Evolutionary conservation across 1,140 invertebrate genomes (phyloP).

Genomic region (Calliopsis andreniformis): DNA sequence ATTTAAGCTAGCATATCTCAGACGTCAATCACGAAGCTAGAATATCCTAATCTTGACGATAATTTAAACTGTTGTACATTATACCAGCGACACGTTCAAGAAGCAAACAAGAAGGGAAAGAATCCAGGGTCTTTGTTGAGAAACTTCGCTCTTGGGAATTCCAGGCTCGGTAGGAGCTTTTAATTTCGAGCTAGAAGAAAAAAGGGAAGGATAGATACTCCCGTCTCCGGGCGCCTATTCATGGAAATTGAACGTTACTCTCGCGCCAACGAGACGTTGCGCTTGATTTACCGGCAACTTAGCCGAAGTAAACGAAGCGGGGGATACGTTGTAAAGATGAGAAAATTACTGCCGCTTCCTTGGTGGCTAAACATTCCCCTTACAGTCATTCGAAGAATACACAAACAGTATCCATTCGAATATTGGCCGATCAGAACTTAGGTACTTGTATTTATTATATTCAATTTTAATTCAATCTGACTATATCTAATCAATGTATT

Average conservation of each 20-base stretch:
- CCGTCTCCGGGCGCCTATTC: slow-evolving; percentile 17
- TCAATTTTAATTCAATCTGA: too few species aligned
- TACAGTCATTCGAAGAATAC: background rate
- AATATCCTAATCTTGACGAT: background rate
- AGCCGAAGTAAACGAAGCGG: slow-evolving; percentile 1
- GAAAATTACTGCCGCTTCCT: background rate
- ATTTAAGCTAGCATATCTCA: too few species aligned
- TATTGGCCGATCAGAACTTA: too few species aligned
- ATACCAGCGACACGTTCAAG: slow-evolving; percentile 12
- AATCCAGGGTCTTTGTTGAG: slow-evolving; percentile 10
- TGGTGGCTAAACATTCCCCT: background rate
- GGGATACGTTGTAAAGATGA: too few species aligned
- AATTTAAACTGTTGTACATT: slow-evolving; percentile 12
- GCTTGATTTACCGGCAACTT: slow-evolving; percentile 19
- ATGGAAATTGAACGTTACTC: slow-evolving; percentile 29
- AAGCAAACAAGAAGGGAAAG: background rate
- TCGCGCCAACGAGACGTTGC: slow-evolving; percentile 15
- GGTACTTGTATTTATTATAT: too few species aligned
- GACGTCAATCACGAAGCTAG: background rate
- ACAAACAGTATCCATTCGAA: too few species aligned
- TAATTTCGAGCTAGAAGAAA: slow-evolving; percentile 12
- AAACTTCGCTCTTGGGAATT: slow-evolving; percentile 22
- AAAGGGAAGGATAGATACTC: slow-evolving; percentile 5
- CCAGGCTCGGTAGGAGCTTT: slow-evolving; percentile 11
- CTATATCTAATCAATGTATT: too few species aligned